Base-by-base conservation (phyloP, 1,140 invertebrate genomes). In the Delia radicum region DNA sequence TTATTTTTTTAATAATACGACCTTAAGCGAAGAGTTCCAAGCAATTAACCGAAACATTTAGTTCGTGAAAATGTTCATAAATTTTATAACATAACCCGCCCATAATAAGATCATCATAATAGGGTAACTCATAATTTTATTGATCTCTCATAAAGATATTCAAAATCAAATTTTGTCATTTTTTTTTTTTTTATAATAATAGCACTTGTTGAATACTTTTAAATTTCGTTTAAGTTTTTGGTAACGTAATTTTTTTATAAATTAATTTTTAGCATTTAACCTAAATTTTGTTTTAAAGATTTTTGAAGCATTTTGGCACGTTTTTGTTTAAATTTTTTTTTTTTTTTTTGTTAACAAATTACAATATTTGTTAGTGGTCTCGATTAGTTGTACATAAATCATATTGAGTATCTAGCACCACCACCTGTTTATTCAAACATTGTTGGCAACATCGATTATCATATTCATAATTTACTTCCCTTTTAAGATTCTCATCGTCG, bases 181-280 rank as follows among this genome's bases (percentile, higher is more conserved):
- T 4, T 24, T 33, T 5, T 69, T 24, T 37, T 33, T 69, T 37
- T 69, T 21, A 33, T 55, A 21, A 55, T 69, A 69, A 69, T 69
- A 69, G 65, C 65, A 69, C 65, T 69, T 69, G 65, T 21, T 69
- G 65, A 69, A 69, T 69, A 69, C 21, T 33, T 69, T 69, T 69
- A 33, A 31, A 67, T 69, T 69, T 69, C 31, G 65, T 69, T 69
- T 69, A 55, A 21, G 48, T 55, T 18, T 55, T 3, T 7, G 1
- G 33, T 37, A 2, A 37, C 8, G 24, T 55, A 42, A 42, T 42
- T 10, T 42, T 42, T 42, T 42, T 42, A 42, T 42, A 42, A 42
- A 42, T n/a, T 42, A 42, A 55, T 55, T 55, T 55, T 24, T 55
- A 10, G 48, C 21, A 21, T 55, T 55, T 21, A 55, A 21, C 8